These are phyloP conservation scores for Diadema setosum DNA, from an alignment of 35 echinoderm and acorn worm genomes.

Conservation along the genomic window DNA sequence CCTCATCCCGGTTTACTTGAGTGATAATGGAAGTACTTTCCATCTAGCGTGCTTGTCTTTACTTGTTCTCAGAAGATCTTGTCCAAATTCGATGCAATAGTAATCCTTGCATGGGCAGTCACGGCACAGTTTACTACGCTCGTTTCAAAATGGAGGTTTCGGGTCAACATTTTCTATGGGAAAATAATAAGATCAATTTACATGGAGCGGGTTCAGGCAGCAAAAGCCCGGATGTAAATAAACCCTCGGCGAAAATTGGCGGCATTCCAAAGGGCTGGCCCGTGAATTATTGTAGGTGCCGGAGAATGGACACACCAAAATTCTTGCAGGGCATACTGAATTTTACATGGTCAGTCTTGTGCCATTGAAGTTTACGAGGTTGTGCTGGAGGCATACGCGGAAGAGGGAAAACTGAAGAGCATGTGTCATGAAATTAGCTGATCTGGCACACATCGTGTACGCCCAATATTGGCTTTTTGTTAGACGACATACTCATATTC, in stretches of 20 bases:
- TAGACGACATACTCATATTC: too few relatives aligned
- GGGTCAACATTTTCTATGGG: constrained; percentile 29
- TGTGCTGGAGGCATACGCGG: too few relatives aligned
- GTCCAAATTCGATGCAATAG: neutral
- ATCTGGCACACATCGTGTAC: too few relatives aligned
- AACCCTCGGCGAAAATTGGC: neutral
- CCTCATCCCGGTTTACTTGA: constrained; percentile 99
- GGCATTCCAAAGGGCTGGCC: constrained; percentile 21
- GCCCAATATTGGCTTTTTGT: too few relatives aligned
- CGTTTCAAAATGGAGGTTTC: constrained; percentile 31
- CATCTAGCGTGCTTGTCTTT: constrained; percentile 76
- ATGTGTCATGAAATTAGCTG: too few relatives aligned
- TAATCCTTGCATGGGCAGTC: neutral
- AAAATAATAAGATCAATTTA: constrained; percentile 35
- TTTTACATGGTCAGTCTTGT: too few relatives aligned
- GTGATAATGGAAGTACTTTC: constrained; percentile 99
- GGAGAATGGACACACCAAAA: too few relatives aligned
- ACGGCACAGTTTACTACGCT: constrained; percentile 5
- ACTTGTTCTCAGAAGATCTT: neutral
- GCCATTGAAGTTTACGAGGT: too few relatives aligned
- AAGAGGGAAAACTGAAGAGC: too few relatives aligned
- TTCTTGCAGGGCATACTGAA: too few relatives aligned
- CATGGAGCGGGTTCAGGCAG: constrained; percentile 19
- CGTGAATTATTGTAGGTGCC: too few relatives aligned
- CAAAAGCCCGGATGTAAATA: constrained; percentile 27